A percentile compares a stretch with the other conserved stretches of the same genome.
Conservation (phyloP, 2,113 vertebrate species). For the Formicarius rufipectus region DNA sequence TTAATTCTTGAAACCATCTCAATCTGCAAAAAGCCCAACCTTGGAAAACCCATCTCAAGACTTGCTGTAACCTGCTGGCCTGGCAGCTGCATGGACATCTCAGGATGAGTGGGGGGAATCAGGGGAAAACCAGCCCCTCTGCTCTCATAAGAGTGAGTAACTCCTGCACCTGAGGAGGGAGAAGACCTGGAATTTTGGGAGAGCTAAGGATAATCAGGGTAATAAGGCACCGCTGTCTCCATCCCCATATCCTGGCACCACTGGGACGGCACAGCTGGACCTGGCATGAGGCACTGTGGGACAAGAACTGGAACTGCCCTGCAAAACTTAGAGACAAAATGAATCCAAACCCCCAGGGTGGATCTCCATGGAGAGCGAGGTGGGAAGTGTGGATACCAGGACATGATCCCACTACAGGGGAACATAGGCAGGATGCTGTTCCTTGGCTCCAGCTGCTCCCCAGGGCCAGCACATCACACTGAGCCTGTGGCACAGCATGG, state of each 20-base stretch:
- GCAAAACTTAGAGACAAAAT: background rate
- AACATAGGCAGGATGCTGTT: background rate
- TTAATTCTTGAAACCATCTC: slow-evolving; percentile 24
- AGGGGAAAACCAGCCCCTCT: background rate
- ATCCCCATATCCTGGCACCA: fast-evolving
- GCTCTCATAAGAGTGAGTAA: background rate
- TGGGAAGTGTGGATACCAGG: background rate
- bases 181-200: background rate
- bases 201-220: background rate
- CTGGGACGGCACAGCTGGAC: fast-evolving
- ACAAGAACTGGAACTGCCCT: background rate
- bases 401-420: background rate
- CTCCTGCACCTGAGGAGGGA: background rate
- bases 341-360: background rate
- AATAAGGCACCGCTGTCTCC: background rate
- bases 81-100: background rate
- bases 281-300: fast-evolving
- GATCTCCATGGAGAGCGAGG: fast-evolving
- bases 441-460: background rate
- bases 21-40: background rate
- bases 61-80: background rate
- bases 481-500: background rate
- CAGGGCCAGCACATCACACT: background rate
- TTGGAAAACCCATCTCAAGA: background rate
- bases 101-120: fast-evolving